Conservation (phyloP, 2,113 vertebrate genomes). For the human region GRCh38 chr18:41856001-41856500, state of each 20-base stretch:
- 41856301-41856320: neutral
- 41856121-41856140: neutral
- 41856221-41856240: neutral
- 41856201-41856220: neutral
- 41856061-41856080: neutral
- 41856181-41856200: neutral
- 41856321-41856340: neutral
- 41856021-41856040: neutral
- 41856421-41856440: neutral
- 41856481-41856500: slow-evolving; percentile 13
- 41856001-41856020: neutral
- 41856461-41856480: neutral
- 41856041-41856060: neutral
- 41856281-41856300: neutral
- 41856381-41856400: neutral
- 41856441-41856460: neutral
- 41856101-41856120: neutral
- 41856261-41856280: slow-evolving; percentile 8
- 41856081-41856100: neutral
- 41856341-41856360: neutral
- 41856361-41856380: neutral
- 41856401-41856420: neutral
- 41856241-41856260: neutral
- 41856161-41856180: neutral
- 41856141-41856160: neutral